Percentiles rank a stretch among this genome's conserved stretches.
Evolutionary conservation across 2,797 vertebrate genomes (phyloP).

Genomic region (Otolemur crassicaudatus): DNA sequence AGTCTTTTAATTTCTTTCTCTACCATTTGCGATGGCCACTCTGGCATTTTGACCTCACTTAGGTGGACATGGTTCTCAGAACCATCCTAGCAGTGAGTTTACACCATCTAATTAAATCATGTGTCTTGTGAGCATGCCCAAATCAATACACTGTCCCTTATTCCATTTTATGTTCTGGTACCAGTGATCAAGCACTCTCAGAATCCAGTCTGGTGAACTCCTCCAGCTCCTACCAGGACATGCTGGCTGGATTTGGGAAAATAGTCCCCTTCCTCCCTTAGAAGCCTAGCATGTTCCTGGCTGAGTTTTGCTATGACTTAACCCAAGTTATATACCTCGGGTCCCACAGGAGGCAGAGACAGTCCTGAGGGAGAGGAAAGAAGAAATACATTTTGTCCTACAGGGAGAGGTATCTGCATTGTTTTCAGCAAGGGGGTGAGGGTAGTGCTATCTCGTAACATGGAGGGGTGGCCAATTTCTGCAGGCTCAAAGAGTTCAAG

Average conservation of each 20-base stretch:
- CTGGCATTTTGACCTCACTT: neutral
- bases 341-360: neutral
- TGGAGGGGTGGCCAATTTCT: neutral
- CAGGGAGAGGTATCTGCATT: neutral
- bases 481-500: neutral
- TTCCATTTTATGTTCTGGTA: neutral
- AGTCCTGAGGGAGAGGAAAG: neutral
- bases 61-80: neutral
- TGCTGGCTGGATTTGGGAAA: neutral
- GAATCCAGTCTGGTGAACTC: neutral
- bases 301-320: neutral
- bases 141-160: neutral
- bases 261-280: neutral
- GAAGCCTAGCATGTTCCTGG: neutral
- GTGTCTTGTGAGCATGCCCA: neutral
- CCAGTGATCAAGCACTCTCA: neutral
- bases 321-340: neutral
- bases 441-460: neutral
- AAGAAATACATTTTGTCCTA: neutral
- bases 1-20: neutral
- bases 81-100: neutral
- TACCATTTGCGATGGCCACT: neutral
- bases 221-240: neutral
- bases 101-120: neutral
- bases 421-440: neutral